Evolutionary conservation across 1,140 invertebrate genomes (phyloP).

Genomic region (Physella acuta): DNA sequence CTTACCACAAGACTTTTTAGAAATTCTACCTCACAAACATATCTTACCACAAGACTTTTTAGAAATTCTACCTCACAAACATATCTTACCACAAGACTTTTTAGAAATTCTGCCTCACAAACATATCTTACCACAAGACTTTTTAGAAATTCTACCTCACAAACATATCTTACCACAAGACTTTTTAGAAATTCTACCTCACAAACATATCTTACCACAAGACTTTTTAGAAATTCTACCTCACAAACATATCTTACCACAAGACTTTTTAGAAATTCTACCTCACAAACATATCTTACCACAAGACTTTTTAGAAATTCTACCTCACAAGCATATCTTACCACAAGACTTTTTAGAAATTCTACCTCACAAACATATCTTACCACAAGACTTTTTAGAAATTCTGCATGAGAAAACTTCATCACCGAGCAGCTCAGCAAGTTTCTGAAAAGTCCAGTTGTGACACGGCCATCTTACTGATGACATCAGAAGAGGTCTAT

Average conservation of each 20-base stretch:
- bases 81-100: neutral
- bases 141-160: neutral
- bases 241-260: neutral
- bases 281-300: neutral
- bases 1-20: neutral
- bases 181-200: neutral
- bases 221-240: neutral
- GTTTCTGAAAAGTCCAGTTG: constrained; percentile 8
- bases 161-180: too few species aligned
- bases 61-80: neutral
- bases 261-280: neutral
- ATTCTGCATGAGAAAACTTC: constrained; percentile 4
- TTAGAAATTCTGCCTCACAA: neutral
- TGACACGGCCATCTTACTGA: constrained; percentile 8
- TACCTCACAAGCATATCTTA: neutral
- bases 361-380: neutral
- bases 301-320: neutral
- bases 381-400: constrained; percentile 9
- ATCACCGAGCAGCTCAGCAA: neutral
- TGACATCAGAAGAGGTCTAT: neutral
- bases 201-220: neutral
- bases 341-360: neutral
- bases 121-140: neutral
- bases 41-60: neutral
- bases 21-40: neutral